Conservation (phyloP, 1,140 invertebrate species). For the Ptiloglossa arizonensis region DNA sequence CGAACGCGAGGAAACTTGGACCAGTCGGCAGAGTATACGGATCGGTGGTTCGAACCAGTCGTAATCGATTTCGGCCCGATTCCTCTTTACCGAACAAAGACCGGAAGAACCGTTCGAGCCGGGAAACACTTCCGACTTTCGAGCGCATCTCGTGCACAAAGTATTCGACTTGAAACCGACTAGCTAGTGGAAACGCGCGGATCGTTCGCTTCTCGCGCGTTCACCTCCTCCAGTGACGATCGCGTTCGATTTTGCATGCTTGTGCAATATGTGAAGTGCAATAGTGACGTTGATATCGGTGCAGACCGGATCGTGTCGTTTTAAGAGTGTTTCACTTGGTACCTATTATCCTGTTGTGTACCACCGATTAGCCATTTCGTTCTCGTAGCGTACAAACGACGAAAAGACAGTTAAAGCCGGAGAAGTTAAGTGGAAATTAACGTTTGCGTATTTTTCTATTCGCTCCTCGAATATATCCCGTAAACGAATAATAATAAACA, state of each 20-base stretch:
- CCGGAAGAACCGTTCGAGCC: background rate
- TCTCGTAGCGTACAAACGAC: background rate
- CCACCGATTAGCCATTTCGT: slow-evolving; percentile 29
- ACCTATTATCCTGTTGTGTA: slow-evolving; percentile 35
- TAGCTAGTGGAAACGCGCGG: background rate
- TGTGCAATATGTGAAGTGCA: slow-evolving; percentile 48
- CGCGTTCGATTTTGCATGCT: background rate
- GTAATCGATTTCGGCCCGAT: too few relatives aligned
- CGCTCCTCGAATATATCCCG: too few relatives aligned
- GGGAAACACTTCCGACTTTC: too few relatives aligned
- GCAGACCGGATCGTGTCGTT: slow-evolving; percentile 13
- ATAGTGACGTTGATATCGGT: slow-evolving; percentile 36
- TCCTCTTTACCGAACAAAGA: background rate
- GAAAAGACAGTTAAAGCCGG: background rate
- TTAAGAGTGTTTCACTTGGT: slow-evolving; percentile 34
- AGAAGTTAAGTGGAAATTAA: background rate
- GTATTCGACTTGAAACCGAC: background rate
- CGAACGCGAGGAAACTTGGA: too few relatives aligned
- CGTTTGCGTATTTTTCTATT: background rate
- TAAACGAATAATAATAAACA: too few relatives aligned
- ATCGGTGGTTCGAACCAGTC: too few relatives aligned
- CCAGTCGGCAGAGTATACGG: too few relatives aligned
- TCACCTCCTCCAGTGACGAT: slow-evolving; percentile 6
- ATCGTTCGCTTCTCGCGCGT: background rate
- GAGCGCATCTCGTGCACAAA: background rate